Evolutionary conservation across 2,113 vertebrate genomes (phyloP), one percentile per base, ranked within the genome.

Genomic region (Pachyramphus minor): DNA sequence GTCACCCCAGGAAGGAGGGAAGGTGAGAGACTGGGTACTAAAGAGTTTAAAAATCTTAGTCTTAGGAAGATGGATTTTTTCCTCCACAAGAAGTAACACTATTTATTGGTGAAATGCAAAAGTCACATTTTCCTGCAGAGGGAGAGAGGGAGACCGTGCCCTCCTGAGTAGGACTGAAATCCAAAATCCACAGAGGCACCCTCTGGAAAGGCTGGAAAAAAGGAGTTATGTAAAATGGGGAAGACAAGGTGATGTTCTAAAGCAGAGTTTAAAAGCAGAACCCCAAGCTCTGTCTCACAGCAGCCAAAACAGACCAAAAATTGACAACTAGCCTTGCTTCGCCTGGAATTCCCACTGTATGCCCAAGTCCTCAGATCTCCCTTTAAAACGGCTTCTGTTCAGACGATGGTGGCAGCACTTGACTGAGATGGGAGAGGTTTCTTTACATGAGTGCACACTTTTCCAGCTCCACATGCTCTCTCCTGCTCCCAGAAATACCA

Each of bases 181-280:
- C 52, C 50, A 39, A 24, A 60, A 45, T 1, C 17, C 9, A 12
- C 35, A 6, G 24, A 19, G 62, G 1, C 4, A 0, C 21, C n/a
- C 55, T 42, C 55, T 33, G 39, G 55, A 4, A 39, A 28, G 27
- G 8, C 53, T 20, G 66, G 41, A 8, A 2, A 55, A 16, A 12
- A 13, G 66, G 37, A 31, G 30, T 28, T 35, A 4, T 0, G 25
- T 23, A 11, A 35, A 71, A 27, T 11, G 24, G 28, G 20, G 60
- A 56, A 59, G 24, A 31, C 6, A 5, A 49, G 44, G 10, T 14
- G 12, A 3, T 22, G 14, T 25, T 45, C 44, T 23, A 50, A 39
- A 85, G 7, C 28, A 21, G 50, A 49, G 21, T 23, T 72, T 76
- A 17, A 78, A 71, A 37, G 27, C 44, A 27, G 74, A 24, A 23